phyloP scores from a whole-genome alignment of 2,888 invertebrate species.

The Callyntrura sp. region DNA sequence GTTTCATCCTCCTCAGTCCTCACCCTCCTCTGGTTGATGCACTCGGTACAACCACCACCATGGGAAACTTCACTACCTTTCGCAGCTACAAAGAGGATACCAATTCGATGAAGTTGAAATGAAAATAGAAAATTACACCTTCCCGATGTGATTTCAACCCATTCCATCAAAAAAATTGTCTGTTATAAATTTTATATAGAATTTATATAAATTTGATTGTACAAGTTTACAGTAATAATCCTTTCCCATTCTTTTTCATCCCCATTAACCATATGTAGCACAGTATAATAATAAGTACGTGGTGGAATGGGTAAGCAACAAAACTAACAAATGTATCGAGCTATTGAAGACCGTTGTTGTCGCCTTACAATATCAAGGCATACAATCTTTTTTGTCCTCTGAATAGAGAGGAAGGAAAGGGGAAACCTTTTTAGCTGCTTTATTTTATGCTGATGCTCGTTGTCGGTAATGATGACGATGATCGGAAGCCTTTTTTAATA shows the following conservation, averaged over 20 bases:
- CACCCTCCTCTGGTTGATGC: no score
- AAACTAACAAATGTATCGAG: conserved; percentile 49
- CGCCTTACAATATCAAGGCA: conserved; percentile 6
- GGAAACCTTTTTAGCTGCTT: conserved; percentile 39
- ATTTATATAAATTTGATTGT: conserved; percentile 64
- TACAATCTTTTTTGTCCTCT: conserved; percentile 37
- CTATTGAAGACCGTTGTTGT: conserved; percentile 8
- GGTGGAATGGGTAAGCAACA: neutral
- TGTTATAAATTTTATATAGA: conserved; percentile 54
- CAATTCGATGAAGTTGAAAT: conserved; percentile 12
- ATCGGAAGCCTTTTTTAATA: conserved; percentile 64
- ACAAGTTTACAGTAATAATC: conserved; percentile 56
- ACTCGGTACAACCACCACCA: neutral
- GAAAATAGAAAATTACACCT: conserved; percentile 65
- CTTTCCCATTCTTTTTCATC: conserved; percentile 48
- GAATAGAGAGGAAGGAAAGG: conserved; percentile 62
- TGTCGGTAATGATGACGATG: conserved; percentile 2
- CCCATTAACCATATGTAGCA: conserved; percentile 39
- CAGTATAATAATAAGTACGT: neutral
- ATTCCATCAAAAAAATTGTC: conserved; percentile 32
- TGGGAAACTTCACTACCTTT: conserved; percentile 43
- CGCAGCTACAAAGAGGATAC: neutral
- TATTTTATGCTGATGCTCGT: conserved; percentile 35
- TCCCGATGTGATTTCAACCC: conserved; percentile 64
- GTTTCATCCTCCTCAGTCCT: neutral